Conservation (phyloP, 2,113 vertebrate species). For the Pardalotus punctatus region DNA sequence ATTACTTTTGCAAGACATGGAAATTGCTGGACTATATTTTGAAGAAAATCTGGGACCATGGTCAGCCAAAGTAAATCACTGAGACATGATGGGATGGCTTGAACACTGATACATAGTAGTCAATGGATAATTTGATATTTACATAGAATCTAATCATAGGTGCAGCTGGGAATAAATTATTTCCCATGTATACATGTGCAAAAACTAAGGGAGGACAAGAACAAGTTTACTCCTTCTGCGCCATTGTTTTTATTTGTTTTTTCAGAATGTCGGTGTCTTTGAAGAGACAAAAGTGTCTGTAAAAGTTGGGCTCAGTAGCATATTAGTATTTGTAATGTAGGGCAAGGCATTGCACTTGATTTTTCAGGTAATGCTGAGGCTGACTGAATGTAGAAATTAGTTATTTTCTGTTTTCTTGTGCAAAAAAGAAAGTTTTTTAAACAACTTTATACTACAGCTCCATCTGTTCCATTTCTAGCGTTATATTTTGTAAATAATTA, state of each 20-base stretch:
- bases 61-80: not conserved
- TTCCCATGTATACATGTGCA: not conserved
- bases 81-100: not conserved
- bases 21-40: not conserved
- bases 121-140: slow-evolving; percentile 26
- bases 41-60: not conserved
- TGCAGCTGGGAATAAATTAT: not conserved
- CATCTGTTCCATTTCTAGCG: not conserved
- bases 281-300: not conserved
- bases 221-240: not conserved
- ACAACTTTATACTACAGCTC: not conserved
- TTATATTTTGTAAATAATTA: not conserved
- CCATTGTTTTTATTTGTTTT: not conserved
- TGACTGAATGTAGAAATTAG: not conserved
- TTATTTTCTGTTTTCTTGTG: not conserved
- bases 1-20: not conserved
- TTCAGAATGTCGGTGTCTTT: not conserved
- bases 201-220: not conserved
- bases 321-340: not conserved
- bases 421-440: not conserved
- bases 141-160: not conserved
- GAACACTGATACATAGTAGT: slow-evolving; percentile 5
- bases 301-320: not conserved
- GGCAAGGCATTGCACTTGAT: not conserved
- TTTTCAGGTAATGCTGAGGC: not conserved